Conservation (phyloP, 2,888 invertebrate species). For the Polyploca ridens region DNA sequence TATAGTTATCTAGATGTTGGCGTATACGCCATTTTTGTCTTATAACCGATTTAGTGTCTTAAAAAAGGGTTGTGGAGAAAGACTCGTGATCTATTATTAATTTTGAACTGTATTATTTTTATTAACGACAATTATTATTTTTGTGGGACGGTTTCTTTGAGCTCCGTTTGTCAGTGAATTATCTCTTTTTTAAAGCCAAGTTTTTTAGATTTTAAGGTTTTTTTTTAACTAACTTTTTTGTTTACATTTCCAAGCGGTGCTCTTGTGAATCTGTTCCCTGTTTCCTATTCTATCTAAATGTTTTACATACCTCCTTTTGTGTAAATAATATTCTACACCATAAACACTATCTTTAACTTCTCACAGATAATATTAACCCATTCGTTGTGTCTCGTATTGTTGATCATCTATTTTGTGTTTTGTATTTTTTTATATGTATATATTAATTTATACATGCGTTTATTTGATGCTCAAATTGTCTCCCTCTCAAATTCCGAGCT, state of each 20-base stretch:
- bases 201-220: neutral
- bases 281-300: conserved; percentile 25
- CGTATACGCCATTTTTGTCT: neutral
- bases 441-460: conserved; percentile 47
- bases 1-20: neutral
- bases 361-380: conserved; percentile 70
- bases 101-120: conserved; percentile 16
- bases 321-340: conserved; percentile 68
- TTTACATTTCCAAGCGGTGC: conserved; percentile 46
- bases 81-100: conserved; percentile 52
- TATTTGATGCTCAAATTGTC: conserved; percentile 70
- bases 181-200: neutral
- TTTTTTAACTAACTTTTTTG: neutral
- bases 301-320: conserved; percentile 30
- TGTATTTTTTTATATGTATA: conserved; percentile 43
- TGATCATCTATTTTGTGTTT: conserved; percentile 65
- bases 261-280: conserved; percentile 35
- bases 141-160: conserved; percentile 27
- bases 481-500: conserved; percentile 81
- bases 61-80: conserved; percentile 81
- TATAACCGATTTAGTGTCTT: conserved; percentile 19
- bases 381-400: conserved; percentile 67
- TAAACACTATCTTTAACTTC: conserved; percentile 70
- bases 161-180: conserved; percentile 48
- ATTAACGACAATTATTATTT: conserved; percentile 17